Base-by-base conservation (phyloP, 2,888 invertebrate genomes). In the Caenorhabditis zanzibari region DNA sequence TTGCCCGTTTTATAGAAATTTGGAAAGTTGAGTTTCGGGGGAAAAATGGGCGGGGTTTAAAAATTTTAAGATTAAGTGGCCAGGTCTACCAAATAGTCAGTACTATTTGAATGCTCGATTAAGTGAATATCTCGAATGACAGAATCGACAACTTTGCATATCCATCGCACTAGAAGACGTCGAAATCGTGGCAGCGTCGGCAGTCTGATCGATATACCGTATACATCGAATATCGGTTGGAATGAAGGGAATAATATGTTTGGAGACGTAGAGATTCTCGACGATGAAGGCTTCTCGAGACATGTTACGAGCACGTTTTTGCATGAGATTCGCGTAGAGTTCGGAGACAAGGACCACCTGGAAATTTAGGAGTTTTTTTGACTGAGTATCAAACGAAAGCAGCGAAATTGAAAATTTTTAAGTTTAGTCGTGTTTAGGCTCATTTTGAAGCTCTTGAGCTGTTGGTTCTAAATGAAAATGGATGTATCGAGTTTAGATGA, bases 331-430 rank as follows among this genome's bases (percentile, higher is more conserved):
- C 22, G 92, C 90, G 86, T 92, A 92, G 9, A 92, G 88, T 75
- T 92, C 92, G 9, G 90, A 90, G n/a, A 92, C 92, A 28, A 92
- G 89, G 19, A 92, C 92, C 38, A 92, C 92, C 92, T 92, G 82
- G 66, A 90, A 64, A 66, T 24, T n/a, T 5, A 24, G 26, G 24
- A 54, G 14, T 9, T 26, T 4, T 38, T 38, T 38, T 6, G 38
- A 38, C 12, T 6, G 12, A 38, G 6, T 38, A 6, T 38, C 6
- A 38, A 10, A 32, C 32, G 32, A 32, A 32, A 32, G 32, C 5
- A 6, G 4, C 32, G 5, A 32, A 7, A 32, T 7, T n/a, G n/a
- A n/a, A 32, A 32, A 32, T 32, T 32, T 32, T 32, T 32, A n/a
- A n/a, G n/a, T n/a, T n/a, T n/a, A n/a, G n/a, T n/a, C n/a, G n/a